These are phyloP conservation scores for Hipposideros armiger DNA, from an alignment of 2,113 vertebrate species.

Conservation along the genomic window DNA sequence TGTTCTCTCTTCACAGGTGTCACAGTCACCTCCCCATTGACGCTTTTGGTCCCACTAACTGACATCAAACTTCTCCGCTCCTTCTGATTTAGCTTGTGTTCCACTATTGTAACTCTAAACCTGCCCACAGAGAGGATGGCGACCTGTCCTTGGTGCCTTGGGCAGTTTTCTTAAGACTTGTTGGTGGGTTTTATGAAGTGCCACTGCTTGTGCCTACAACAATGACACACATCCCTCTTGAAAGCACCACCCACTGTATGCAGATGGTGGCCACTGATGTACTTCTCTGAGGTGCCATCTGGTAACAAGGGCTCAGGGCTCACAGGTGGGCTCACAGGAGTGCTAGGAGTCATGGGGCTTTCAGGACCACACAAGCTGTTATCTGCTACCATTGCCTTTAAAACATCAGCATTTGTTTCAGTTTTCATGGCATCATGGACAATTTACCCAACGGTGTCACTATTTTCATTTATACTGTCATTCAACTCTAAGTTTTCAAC, in stretches of 20 bases:
- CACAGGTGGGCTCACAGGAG: slow-evolving; percentile 89
- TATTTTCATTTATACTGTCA: slow-evolving; percentile 93
- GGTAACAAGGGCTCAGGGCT: slow-evolving; percentile 89
- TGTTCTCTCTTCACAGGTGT: slow-evolving; percentile 84
- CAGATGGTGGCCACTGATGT: slow-evolving; percentile 93
- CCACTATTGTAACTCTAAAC: slow-evolving; percentile 97
- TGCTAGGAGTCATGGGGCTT: slow-evolving; percentile 87
- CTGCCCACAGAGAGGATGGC: slow-evolving; percentile 97
- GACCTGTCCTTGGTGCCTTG: slow-evolving; percentile 89
- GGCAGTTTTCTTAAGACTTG: slow-evolving; percentile 88
- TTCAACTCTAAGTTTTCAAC: slow-evolving; percentile 92
- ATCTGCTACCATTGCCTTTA: too few species aligned
- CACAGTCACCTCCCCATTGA: slow-evolving; percentile 88
- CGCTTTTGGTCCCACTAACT: slow-evolving; percentile 76
- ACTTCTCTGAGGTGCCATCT: slow-evolving; percentile 89
- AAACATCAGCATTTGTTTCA: slow-evolving; percentile 82
- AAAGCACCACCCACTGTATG: slow-evolving; percentile 93
- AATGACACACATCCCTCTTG: slow-evolving; percentile 92
- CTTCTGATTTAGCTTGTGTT: slow-evolving; percentile 89
- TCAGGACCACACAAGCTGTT: too few species aligned
- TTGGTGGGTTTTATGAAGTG: slow-evolving; percentile 90
- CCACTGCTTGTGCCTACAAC: slow-evolving; percentile 96
- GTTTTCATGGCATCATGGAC: slow-evolving; percentile 98
- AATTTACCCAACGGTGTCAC: slow-evolving; percentile 96
- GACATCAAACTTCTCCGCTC: slow-evolving; percentile 91